These are phyloP conservation scores for Noctilio leporinus DNA, from an alignment of 2,113 vertebrate genomes.

Conservation along the genomic window DNA sequence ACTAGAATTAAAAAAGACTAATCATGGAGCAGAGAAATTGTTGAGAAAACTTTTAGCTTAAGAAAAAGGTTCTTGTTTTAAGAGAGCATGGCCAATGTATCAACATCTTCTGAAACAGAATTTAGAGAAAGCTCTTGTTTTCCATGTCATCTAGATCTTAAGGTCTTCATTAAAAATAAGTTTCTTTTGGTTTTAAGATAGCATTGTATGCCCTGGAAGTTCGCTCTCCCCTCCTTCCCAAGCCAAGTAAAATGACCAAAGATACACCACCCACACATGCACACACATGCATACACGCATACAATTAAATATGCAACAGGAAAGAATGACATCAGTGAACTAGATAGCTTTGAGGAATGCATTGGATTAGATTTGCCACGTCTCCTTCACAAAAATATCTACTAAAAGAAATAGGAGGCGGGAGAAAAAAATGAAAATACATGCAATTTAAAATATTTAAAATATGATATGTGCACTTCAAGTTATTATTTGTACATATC, in stretches of 20 bases:
- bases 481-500: neutral
- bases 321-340: neutral
- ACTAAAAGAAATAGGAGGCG: neutral
- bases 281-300: neutral
- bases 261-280: neutral
- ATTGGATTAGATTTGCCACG: neutral
- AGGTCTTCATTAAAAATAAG: neutral
- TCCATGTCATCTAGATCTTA: neutral
- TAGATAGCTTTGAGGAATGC: neutral
- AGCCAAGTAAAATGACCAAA: neutral
- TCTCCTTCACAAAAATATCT: neutral
- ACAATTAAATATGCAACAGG: neutral
- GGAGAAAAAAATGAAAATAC: neutral
- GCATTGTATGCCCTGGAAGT: neutral
- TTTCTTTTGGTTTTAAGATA: neutral
- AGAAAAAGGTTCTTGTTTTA: neutral
- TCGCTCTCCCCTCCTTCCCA: neutral
- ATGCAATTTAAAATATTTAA: neutral
- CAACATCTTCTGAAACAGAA: neutral
- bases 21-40: neutral
- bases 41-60: neutral
- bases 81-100: neutral
- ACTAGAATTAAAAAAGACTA: neutral
- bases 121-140: neutral
- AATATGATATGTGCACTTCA: neutral